Evolutionary conservation across 2,888 invertebrate species (phyloP), one percentile per base, ranked within the genome.

Genomic region (Drosophila neutralis): DNA sequence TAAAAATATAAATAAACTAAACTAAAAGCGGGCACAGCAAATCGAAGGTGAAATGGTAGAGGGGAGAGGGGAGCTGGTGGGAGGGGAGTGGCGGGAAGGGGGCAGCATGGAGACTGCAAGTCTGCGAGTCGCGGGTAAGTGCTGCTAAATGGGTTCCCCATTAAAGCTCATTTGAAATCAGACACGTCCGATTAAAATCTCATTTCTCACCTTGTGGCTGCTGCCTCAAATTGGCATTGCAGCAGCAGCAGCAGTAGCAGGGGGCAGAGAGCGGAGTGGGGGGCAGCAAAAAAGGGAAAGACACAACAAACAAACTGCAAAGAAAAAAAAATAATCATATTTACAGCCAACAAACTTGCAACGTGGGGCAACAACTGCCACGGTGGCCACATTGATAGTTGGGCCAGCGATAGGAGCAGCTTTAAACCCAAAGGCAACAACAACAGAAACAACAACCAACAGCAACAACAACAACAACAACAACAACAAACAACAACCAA

Each of bases 151-250:
- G 92, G 91, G 88, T 91, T 90, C 91, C 92, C 92, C 91, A 93
- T 92, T 93, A 93, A 92, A 91, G 92, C 92, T 92, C 92, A 93
- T 92, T 93, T 92, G 92, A 92, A 93, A 93, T 93, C 93, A 92
- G 92, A 93, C 92, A 92, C 91, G 92, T 92, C 92, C 92, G 93
- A 93, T 93, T 92, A 93, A 93, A 93, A 93, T 93, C 93, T 92
- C 91, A 92, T 93, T 93, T 92, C 93, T 93, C 93, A 93, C 93
- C 93, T 93, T 86, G 86, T 87, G 89, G 89, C 87, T 83, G 83
- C 80, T 75, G 89, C 79, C 82, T 82, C 83, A 83, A 86, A 88
- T 78, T 87, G 84, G 70, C 69, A 60, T 29, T 51, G 53, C 33
- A 33, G 65, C 36, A 29, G 18, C 36, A 29, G 36, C 1, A n/a